Evolutionary conservation across 1,140 invertebrate genomes (phyloP), one percentile per base, ranked within the genome.

Genomic region (Melanaphis sacchari): DNA sequence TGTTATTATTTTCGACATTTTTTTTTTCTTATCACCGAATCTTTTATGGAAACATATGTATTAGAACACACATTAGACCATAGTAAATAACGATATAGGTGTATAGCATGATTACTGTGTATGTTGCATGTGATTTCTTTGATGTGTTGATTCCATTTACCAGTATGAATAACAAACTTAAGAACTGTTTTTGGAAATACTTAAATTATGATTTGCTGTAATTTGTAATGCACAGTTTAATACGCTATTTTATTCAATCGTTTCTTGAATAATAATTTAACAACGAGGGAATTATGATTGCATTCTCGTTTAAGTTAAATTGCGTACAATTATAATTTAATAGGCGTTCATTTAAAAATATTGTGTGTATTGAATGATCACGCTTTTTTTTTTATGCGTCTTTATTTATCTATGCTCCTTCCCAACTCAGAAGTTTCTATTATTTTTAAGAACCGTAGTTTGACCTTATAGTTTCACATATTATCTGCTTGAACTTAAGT

Each of bases 131-230:
- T 36, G 59, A n/a, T 66, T 66, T 66, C 59, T 66, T 66, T 76
- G 15, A 76, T 76, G 31, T 76, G 31, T 76, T 76, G 15, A n/a
- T 76, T 76, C 59, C 59, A 76, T 76, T 76, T 76, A 76, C 18
- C 59, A 76, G 59, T 76, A 76, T 76, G 15, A 76, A 76, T 76
- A 76, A 76, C 59, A n/a, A 76, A 76, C 59, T 76, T 76, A 76
- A 76, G 59, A 76, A 76, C 59, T 76, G 59, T 76, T 76, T 76
- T 76, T 76, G 59, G 59, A 76, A 76, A 76, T n/a, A n/a, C n/a
- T 76, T n/a, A 76, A n/a, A 66, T 5, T n/a, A 59, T n/a, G 59
- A 31, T 31, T 54, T 15, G 18, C 59, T n/a, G 15, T n/a, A 18
- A 21, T 76, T 76, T 76, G 31, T n/a, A n/a, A n/a, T 66, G 15